Conservation (phyloP, 2,888 invertebrate genomes). For the Cylindroiulus punctatus region DNA sequence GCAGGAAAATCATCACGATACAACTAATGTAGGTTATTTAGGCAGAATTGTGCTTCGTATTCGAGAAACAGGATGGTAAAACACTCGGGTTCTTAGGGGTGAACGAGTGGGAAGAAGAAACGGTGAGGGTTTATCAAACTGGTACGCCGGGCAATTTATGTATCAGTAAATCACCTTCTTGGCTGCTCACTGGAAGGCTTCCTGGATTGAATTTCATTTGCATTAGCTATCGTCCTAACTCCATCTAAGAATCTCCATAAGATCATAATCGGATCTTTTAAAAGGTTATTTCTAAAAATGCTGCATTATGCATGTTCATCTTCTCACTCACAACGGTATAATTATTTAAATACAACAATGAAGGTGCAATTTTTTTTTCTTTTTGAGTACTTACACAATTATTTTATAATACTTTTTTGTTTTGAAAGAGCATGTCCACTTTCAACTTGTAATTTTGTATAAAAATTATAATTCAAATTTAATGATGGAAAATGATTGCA, state of each 20-base stretch:
- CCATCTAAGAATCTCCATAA: neutral
- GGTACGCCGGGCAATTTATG: conserved; percentile 12
- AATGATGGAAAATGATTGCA: no score
- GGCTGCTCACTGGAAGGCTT: conserved; percentile 11
- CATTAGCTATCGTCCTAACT: neutral
- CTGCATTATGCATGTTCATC: neutral
- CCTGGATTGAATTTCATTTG: conserved; percentile 40
- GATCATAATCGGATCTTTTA: neutral
- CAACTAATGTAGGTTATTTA: conserved; percentile 41
- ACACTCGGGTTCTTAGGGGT: conserved; percentile 9
- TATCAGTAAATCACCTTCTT: conserved; percentile 34
- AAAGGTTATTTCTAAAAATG: neutral
- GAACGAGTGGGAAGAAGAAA: conserved; percentile 33
- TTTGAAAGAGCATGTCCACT: no score
- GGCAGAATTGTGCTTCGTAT: neutral
- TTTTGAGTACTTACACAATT: no score
- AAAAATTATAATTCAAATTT: no score
- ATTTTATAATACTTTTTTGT: no score
- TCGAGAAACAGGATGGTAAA: neutral
- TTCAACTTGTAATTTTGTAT: no score
- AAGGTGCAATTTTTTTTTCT: no score
- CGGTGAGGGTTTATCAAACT: conserved; percentile 21
- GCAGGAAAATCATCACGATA: conserved; percentile 7
- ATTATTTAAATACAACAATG: neutral
- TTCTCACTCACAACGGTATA: neutral